Percentiles rank a stretch among this genome's conserved stretches.
Evolutionary conservation across 2,113 vertebrate genomes (phyloP).

Genomic region (Progne subis): DNA sequence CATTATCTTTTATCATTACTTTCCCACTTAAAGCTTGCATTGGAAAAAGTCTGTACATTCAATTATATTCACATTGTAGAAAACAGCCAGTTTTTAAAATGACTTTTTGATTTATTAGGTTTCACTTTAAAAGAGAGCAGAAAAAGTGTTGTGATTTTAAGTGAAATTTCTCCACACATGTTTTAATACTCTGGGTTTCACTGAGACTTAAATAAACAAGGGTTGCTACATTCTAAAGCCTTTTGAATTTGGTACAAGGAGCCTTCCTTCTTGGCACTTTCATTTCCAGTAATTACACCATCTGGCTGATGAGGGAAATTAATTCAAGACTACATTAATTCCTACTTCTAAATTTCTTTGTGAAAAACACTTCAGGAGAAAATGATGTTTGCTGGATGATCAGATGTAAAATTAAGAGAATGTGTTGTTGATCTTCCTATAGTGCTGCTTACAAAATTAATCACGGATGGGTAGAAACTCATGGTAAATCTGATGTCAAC

Average conservation of each 20-base stretch:
- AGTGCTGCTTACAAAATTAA: constrained; percentile 7
- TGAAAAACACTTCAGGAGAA: constrained; percentile 25
- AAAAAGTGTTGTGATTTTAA: not conserved
- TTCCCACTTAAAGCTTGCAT: not conserved
- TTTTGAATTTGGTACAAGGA: constrained; percentile 6
- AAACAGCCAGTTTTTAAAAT: not conserved
- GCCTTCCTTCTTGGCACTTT: constrained; percentile 13
- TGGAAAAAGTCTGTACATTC: not conserved
- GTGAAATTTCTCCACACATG: not conserved
- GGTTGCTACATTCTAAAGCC: not conserved
- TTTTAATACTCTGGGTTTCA: not conserved
- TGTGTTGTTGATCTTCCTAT: not conserved
- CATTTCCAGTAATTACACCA: constrained; percentile 33
- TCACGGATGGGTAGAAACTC: not conserved
- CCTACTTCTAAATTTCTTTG: constrained; percentile 26
- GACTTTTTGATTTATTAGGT: not conserved
- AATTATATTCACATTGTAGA: not conserved
- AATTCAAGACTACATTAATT: constrained; percentile 38
- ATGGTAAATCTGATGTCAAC: not conserved
- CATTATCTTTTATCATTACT: not conserved
- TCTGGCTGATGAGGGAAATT: constrained; percentile 23
- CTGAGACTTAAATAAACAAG: not conserved
- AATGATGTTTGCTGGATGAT: constrained; percentile 6
- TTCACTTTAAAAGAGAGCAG: not conserved
- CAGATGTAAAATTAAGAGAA: constrained; percentile 38